Base-by-base conservation (phyloP, 2,797 vertebrate genomes). In the Poecile montanus region DNA sequence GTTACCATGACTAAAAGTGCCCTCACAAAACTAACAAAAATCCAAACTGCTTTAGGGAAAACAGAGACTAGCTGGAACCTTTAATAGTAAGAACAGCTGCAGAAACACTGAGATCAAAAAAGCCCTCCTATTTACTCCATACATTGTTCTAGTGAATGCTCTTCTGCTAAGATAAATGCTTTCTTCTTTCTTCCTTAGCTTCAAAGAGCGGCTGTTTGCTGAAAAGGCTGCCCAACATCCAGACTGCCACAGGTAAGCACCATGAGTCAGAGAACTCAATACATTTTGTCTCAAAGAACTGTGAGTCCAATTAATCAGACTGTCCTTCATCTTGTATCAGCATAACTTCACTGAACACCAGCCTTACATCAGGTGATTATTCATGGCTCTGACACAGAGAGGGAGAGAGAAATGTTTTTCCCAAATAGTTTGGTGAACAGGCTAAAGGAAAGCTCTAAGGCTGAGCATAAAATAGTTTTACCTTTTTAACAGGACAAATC, bases 121-220 rank as follows among this genome's bases (percentile, higher is more conserved):
- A 20, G 10, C 8, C 63, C 53, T 83, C 40, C 48, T 85, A 40
- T 80, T 88, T 79, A 68, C 47, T 91, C 89, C 62, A 51, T 82
- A 45, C 36, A 95, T 90, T 93, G 76, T 85, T 70, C 51, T 42
- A 45, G 20, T 73, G 58, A 95, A 93, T 56, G 58, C 17, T 81
- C 15, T 76, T 85, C 67, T 87, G 30, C 62, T 91, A 77, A 82
- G 29, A 45, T 70, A 72, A 88, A 27, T 72, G 34, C 4, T 22
- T 58, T 76, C 60, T 50, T 67, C 62, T 53, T 20, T 3, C 38
- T 51, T 47, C 34, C 16, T 25, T 17, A 12, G 18, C 85, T 86
- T 95, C 92, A 84, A 92, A 92, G 84, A 89, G 40, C 61, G 90
- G 66, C 57, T 75, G 73, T 56, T 78, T 76, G 60, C 47, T 91